phyloP scores from a whole-genome alignment of 2,113 vertebrate genomes.

The Axis porcinus region DNA sequence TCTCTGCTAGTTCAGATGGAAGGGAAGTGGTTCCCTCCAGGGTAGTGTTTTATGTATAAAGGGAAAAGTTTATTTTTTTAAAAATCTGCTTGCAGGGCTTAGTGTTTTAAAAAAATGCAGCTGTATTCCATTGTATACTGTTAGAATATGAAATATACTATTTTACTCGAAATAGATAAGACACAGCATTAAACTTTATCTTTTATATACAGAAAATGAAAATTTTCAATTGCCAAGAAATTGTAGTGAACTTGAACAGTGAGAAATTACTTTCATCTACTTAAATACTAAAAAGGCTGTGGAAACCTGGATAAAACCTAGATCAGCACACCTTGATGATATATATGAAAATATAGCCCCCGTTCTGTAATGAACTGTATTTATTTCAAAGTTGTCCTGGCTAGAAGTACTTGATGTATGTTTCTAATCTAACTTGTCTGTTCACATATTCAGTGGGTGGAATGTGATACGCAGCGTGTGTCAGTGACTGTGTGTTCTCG shows the following conservation, averaged over 20 bases:
- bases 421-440: not conserved
- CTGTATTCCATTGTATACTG: not conserved
- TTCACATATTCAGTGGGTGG: not conserved
- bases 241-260: constrained; percentile 6
- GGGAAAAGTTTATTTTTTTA: not conserved
- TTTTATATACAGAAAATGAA: not conserved
- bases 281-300: not conserved
- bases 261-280: not conserved
- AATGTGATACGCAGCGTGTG: not conserved
- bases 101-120: not conserved
- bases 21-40: not conserved
- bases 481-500: constrained; percentile 33
- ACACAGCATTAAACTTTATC: not conserved
- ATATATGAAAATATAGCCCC: not conserved
- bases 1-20: not conserved
- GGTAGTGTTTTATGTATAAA: not conserved
- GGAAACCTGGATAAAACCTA: not conserved
- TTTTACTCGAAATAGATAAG: not conserved
- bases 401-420: not conserved
- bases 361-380: not conserved
- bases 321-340: not conserved
- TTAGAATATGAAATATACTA: not conserved
- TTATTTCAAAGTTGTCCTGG: not conserved
- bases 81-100: not conserved
- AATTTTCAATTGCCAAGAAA: not conserved